Base-by-base conservation (phyloP, 1,140 invertebrate genomes). In the Drosophila subpulchrella region DNA sequence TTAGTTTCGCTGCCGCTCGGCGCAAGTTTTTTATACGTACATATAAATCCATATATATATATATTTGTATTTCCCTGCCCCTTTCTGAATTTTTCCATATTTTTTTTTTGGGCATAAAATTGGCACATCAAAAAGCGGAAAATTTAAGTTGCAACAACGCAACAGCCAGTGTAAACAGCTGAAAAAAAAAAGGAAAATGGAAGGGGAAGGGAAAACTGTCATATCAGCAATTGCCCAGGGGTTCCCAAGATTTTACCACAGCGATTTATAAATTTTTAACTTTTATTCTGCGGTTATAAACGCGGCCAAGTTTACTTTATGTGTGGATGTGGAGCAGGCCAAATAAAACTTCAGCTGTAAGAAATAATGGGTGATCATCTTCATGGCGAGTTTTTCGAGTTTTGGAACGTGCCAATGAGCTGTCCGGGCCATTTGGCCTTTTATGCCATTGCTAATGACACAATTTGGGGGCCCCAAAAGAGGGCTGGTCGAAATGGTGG, bases 401-500 rank as follows among this genome's bases (percentile, higher is more conserved):
- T 20, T 73, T 48, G 65, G 78, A 78, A 85, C 82, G 82, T 85
- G 82, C 82, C 82, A 85, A 85, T 86, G 82, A 86, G 82, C 82
- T 85, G 81, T 81, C 41, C 67, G 67, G 75, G 79, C 78, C 82
- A 85, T 85, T 85, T 78, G 55, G 54, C 48, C 63, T 85, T 85
- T 85, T 86, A 86, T 85, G 68, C 67, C 68, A 81, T 82, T 86
- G 82, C 82, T 85, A 85, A 85, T 85, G 82, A 86, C 78, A 86
- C 82, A 86, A 85, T 85, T 85, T 85, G 78, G 82, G 67, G 83
- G 81, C 78, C 75, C 72, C 59, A 75, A 63, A 63, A 46, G 36
- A 10, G 10, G 7, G 56, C 0, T 27, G 39, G 36, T 20, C 24
- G 1, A 32, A 57, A 36, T 44, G 51, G 56, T 51, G 57, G 66